These are phyloP conservation scores for Dasyprocta punctata DNA, from an alignment of 2,113 vertebrate genomes.

Conservation along the genomic window DNA sequence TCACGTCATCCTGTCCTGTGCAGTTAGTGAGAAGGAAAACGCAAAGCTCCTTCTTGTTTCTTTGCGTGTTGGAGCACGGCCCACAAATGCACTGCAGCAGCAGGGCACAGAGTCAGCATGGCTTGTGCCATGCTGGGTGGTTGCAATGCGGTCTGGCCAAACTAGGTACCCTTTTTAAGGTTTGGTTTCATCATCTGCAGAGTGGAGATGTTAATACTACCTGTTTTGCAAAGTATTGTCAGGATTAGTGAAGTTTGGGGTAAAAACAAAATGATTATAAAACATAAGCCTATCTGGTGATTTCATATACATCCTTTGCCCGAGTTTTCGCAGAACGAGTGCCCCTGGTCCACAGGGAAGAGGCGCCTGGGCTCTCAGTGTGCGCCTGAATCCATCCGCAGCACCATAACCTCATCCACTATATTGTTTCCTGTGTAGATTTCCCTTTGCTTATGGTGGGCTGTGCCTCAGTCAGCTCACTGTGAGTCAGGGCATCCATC, in stretches of 20 bases:
- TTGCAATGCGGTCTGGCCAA: neutral
- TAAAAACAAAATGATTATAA: neutral
- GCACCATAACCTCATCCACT: too few species aligned
- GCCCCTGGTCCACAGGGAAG: neutral
- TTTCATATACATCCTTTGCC: neutral
- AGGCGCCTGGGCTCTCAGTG: too few species aligned
- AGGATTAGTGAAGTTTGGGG: neutral
- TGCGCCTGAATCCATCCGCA: too few species aligned
- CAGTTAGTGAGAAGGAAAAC: neutral
- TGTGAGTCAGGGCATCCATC: neutral
- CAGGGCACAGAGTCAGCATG: neutral
- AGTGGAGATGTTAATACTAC: neutral
- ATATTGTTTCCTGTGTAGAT: neutral
- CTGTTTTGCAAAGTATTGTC: neutral
- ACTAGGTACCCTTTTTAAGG: neutral
- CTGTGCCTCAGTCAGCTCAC: neutral
- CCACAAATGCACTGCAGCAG: neutral
- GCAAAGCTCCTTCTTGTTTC: neutral
- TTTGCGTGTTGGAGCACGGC: neutral
- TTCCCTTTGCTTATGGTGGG: accelerated
- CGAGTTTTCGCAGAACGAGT: neutral
- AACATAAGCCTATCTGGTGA: neutral
- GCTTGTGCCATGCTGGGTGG: neutral
- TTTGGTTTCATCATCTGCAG: neutral
- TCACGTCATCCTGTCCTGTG: neutral